Conservation (phyloP, 64 coral and sea anemone species). For the Astreopora myriophthalma region DNA sequence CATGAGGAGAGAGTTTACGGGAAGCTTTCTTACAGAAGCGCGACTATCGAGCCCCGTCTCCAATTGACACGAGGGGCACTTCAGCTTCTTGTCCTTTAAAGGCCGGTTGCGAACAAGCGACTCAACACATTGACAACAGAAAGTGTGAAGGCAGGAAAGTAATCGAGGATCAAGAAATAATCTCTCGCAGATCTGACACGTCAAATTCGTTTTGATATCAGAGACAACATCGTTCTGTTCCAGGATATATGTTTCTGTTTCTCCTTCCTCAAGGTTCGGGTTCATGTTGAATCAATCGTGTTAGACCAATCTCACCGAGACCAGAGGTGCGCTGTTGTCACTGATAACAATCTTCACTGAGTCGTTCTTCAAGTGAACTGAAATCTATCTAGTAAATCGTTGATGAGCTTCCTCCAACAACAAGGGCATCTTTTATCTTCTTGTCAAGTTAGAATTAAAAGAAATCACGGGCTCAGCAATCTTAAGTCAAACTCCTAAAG, state of each 20-base stretch:
- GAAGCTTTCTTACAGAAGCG: conserved; percentile 26
- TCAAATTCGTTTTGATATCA: conserved; percentile 58
- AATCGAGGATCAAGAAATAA: conserved; percentile 64
- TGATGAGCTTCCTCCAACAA: no score
- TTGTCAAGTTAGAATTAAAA: background rate
- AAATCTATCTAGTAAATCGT: no score
- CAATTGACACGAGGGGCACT: conserved; percentile 57
- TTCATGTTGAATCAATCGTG: background rate
- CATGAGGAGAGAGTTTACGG: conserved; percentile 40
- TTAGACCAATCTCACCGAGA: background rate
- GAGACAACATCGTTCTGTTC: conserved; percentile 28
- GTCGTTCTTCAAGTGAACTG: background rate
- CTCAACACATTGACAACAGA: conserved; percentile 65
- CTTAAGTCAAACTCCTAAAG: background rate
- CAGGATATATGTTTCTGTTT: background rate
- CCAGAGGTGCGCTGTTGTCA: no score
- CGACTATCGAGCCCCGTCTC: conserved; percentile 29
- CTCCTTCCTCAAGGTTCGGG: background rate
- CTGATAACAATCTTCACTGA: no score
- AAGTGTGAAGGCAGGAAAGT: conserved; percentile 72
- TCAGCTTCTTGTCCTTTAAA: background rate
- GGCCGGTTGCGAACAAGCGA: conserved; percentile 27
- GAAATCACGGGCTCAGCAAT: no score
- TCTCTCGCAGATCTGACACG: conserved; percentile 39
- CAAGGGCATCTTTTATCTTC: background rate